Conservation (phyloP, 2,888 invertebrate species). For the Meliscaeva auricollis region DNA sequence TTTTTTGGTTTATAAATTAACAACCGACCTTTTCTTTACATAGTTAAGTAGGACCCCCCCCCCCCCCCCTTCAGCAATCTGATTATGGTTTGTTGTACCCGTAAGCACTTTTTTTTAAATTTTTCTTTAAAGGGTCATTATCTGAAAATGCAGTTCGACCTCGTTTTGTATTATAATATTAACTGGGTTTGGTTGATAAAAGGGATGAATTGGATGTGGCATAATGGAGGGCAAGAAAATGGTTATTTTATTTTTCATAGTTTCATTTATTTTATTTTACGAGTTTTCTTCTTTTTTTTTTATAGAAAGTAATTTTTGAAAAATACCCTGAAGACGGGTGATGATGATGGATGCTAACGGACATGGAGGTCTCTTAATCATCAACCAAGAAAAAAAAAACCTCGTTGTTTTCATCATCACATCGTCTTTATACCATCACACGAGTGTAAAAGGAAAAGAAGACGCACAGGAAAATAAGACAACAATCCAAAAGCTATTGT, state of each 20-base stretch:
- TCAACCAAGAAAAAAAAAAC: conserved; percentile 3
- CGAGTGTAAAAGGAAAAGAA: neutral
- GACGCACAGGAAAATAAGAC: conserved; percentile 15
- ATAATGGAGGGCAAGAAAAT: neutral
- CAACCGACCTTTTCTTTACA: neutral
- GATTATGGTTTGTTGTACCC: conserved; percentile 30
- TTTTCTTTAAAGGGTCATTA: conserved; percentile 44
- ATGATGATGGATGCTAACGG: conserved; percentile 9
- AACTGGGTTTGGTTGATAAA: neutral
- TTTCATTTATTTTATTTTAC: conserved; percentile 49
- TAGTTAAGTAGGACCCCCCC: conserved; percentile 29
- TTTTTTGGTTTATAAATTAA: conserved; percentile 22
- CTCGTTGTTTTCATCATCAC: neutral
- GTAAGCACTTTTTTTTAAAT: neutral
- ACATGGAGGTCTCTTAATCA: conserved; percentile 37
- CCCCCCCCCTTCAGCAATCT: conserved; percentile 46
- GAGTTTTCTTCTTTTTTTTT: neutral
- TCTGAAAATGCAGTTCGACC: conserved; percentile 63
- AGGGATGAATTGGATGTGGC: neutral
- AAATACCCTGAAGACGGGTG: conserved; percentile 8
- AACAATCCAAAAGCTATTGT: conserved; percentile 55
- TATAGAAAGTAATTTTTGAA: conserved; percentile 45
- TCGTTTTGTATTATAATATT: conserved; percentile 30
- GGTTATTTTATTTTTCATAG: neutral
- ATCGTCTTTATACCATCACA: conserved; percentile 4